Conservation (phyloP, 2,888 invertebrate species). For the Ramazzottius varieornatus region DNA sequence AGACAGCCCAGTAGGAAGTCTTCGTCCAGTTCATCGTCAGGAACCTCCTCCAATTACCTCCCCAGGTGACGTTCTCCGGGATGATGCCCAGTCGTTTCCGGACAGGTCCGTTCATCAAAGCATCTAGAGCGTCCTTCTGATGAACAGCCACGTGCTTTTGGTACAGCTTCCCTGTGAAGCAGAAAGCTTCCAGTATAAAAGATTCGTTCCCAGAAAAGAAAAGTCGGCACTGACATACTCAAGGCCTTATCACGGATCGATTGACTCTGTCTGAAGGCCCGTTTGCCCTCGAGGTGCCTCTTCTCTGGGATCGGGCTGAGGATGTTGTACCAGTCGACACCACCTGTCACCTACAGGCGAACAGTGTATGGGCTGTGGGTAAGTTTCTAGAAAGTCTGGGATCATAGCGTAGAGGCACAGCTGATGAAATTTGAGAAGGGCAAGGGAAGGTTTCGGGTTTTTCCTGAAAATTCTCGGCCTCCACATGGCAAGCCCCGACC, state of each 20-base stretch:
- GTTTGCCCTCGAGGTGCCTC: conserved; percentile 1
- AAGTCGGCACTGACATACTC: not conserved
- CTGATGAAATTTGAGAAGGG: no score
- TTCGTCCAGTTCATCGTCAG: no score
- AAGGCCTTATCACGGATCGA: not conserved
- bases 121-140: conserved; percentile 15
- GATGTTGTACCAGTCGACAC: conserved; percentile 58
- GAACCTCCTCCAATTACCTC: no score
- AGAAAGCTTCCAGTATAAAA: not conserved
- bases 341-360: conserved; percentile 24
- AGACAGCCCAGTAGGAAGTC: no score
- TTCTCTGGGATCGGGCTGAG: conserved; percentile 19
- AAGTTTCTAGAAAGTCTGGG: no score
- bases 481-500: no score
- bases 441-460: no score
- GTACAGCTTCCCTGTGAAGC: conserved; percentile 11
- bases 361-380: not conserved
- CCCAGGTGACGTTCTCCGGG: conserved; percentile 37
- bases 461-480: no score
- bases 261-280: not conserved
- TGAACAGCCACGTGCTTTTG: conserved; percentile 12
- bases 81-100: conserved; percentile 35
- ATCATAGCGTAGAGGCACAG: no score
- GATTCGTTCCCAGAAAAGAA: not conserved
- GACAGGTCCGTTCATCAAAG: conserved; percentile 45